phyloP scores from a whole-genome alignment of 2,797 vertebrate species.

The Sphenopsis melanotis region DNA sequence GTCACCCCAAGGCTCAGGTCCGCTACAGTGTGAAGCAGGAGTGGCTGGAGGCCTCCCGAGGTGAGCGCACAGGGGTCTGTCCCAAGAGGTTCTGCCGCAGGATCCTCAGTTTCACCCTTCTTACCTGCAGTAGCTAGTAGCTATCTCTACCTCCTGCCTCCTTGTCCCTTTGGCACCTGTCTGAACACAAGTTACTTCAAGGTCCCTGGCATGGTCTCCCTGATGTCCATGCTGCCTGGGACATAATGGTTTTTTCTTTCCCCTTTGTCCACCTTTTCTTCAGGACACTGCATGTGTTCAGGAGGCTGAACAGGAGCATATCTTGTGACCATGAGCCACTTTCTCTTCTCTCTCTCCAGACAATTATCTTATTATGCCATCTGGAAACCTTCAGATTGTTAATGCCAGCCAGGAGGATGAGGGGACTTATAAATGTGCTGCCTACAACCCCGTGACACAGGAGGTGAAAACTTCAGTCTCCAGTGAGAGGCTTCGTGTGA shows the following conservation, averaged over 20 bases:
- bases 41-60: constrained; percentile 95
- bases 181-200: background rate
- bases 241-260: background rate
- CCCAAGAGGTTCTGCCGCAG: background rate
- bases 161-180: background rate
- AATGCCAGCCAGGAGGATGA: constrained; percentile 95
- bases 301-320: background rate
- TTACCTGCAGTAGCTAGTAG: constrained; percentile 11
- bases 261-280: background rate
- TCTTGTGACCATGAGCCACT: background rate
- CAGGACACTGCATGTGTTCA: background rate
- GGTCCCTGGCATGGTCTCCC: background rate
- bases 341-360: constrained; percentile 70
- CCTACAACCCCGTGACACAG: constrained; percentile 95
- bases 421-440: constrained; percentile 93
- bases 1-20: constrained; percentile 97
- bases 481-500: constrained; percentile 90
- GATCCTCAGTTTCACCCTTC: background rate
- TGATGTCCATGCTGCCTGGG: background rate
- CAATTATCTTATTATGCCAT: constrained; percentile 99
- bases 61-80: constrained; percentile 63
- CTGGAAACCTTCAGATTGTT: constrained; percentile 95
- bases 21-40: constrained; percentile 98
- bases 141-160: background rate
- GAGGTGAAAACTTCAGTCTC: constrained; percentile 94